Evolutionary conservation across 2,797 vertebrate species (phyloP).

Genomic region (Tarsius wallacei): DNA sequence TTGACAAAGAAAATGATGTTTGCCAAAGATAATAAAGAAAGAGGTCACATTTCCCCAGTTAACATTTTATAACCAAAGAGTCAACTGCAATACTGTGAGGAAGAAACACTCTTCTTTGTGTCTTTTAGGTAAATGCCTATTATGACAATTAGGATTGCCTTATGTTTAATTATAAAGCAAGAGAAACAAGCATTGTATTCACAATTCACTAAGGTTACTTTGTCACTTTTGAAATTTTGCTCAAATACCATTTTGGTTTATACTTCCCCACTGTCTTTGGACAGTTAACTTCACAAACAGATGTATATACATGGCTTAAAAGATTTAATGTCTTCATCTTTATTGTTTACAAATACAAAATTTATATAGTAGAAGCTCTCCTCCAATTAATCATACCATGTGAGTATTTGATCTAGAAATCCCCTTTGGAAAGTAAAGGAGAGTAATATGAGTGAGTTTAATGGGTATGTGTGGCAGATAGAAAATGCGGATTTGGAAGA

Average conservation of each 20-base stretch:
- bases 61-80: constrained; percentile 30
- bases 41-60: constrained; percentile 8
- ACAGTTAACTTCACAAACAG: constrained; percentile 24
- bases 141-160: constrained; percentile 32
- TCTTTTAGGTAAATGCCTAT: constrained; percentile 49
- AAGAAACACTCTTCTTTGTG: neutral
- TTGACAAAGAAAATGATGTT: constrained; percentile 45
- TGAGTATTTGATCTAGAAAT: neutral
- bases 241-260: constrained; percentile 1
- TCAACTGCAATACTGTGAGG: neutral
- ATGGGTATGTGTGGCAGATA: neutral
- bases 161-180: constrained; percentile 65
- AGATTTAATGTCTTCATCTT: constrained; percentile 45
- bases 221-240: constrained; percentile 23
- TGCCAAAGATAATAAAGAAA: constrained; percentile 58
- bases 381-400: neutral
- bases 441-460: neutral
- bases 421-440: constrained; percentile 4
- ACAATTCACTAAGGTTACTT: neutral
- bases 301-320: constrained; percentile 13
- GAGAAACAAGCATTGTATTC: neutral
- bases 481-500: neutral
- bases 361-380: constrained; percentile 29
- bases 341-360: constrained; percentile 38
- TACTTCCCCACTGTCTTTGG: neutral